Base-by-base conservation (phyloP, 2,113 vertebrate species). In the Leptosomus discolor region DNA sequence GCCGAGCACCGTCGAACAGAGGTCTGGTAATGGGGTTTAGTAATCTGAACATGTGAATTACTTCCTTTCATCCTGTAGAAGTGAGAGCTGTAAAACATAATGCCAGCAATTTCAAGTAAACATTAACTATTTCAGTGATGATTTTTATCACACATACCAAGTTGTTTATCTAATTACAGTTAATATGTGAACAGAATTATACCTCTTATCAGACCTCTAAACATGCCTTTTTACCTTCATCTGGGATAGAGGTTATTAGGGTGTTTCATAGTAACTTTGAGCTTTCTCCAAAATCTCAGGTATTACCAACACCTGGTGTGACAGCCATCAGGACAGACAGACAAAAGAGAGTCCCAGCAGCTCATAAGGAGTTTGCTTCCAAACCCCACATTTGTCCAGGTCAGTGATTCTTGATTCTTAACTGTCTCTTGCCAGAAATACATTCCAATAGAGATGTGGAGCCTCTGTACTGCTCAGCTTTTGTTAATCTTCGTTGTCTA, bases 71-170 rank as follows among this genome's bases (percentile, higher is more conserved):
- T 83, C 37, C n/a, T n/a, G 23, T 4, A 70, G 41, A 70, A 94
- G 67, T 48, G 90, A 93, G 71, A 88, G 75, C 88, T 92, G 79
- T 96, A 93, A 93, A 97, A 93, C 8, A 20, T 70, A 93, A 93
- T 90, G 82, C 58, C 37, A 88, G 68, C 82, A 93, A 81, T 93
- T 84, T 57, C 16, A 54, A 92, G 92, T 86, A 93, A 97, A 93
- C 58, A 64, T 96, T 95, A 93, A 92, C 92, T 74, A 51, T 85
- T 92, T 71, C 79, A 64, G n/a, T n/a, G 26, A 67, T 51, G 32
- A 54, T 77, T 29, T n/a, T 81, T 79, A 86, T 88, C 2, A 0
- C 54, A 93, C 84, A 96, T 58, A 86, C 68, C 58, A 67, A 92
- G 51, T 83, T 90, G 77, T 83, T 93, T 95, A 61, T 80, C 58